A percentile compares a stretch with the other conserved stretches of the same genome.
These are phyloP conservation scores for Hylaeus anthracinus DNA, from an alignment of 1,140 invertebrate genomes.

Conservation along the genomic window DNA sequence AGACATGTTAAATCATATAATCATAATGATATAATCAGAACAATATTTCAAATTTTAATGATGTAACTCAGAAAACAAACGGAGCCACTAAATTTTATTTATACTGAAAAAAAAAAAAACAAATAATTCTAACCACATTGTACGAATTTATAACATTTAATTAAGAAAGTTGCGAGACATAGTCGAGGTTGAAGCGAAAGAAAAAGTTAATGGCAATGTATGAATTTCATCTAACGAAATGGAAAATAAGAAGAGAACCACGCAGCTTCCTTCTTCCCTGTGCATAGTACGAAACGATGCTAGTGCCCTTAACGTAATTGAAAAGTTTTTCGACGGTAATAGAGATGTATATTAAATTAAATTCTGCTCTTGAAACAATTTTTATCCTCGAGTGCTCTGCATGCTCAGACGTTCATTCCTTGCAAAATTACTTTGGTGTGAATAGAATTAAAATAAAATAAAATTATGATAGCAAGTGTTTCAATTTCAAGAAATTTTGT, in stretches of 20 bases:
- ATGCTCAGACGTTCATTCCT: neutral
- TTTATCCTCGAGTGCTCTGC: neutral
- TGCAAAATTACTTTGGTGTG: neutral
- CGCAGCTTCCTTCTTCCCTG: neutral
- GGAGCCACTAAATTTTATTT: too few relatives aligned
- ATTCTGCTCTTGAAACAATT: neutral
- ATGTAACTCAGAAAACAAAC: too few relatives aligned
- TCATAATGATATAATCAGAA: too few relatives aligned
- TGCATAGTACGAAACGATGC: neutral
- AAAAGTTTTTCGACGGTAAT: neutral
- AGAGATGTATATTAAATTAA: neutral
- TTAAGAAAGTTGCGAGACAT: neutral
- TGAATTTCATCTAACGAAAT: too few relatives aligned
- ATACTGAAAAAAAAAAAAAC: too few relatives aligned
- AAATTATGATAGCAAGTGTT: too few relatives aligned
- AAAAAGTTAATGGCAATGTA: neutral
- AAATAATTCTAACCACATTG: too few relatives aligned
- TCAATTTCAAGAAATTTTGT: too few relatives aligned
- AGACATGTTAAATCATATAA: too few relatives aligned
- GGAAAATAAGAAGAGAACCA: too few relatives aligned
- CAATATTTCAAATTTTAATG: too few relatives aligned
- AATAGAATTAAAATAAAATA: neutral
- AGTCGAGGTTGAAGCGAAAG: neutral
- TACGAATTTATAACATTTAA: neutral
- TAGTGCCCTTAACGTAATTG: neutral